A percentile compares a stretch with the other conserved stretches of the same genome.
Evolutionary conservation across 2,113 vertebrate genomes (phyloP).

Genomic region (Mionectes macconnelli): DNA sequence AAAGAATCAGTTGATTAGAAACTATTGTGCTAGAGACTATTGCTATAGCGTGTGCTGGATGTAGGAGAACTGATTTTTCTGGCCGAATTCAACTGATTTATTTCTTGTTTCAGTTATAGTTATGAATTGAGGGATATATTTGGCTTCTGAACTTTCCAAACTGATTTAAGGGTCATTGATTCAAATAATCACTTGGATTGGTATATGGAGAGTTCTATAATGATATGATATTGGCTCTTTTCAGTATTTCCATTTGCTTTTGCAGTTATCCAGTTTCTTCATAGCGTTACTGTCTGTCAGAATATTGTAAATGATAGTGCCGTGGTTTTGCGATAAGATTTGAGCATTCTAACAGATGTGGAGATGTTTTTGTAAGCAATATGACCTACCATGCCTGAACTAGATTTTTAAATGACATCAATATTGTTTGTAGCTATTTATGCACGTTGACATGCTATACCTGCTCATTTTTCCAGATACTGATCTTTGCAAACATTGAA

Average conservation of each 20-base stretch:
- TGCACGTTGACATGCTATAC: not conserved
- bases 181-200: not conserved
- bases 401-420: not conserved
- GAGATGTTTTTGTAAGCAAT: not conserved
- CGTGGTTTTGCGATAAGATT: not conserved
- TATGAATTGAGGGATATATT: not conserved
- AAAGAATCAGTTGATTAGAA: not conserved
- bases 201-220: not conserved
- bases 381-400: not conserved
- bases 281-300: not conserved
- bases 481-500: not conserved
- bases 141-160: not conserved
- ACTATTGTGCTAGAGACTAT: not conserved
- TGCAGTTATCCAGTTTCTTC: not conserved
- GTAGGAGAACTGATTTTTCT: not conserved
- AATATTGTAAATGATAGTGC: not conserved
- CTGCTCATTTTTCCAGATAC: conserved; percentile 23
- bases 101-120: not conserved
- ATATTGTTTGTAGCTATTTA: conserved; percentile 22
- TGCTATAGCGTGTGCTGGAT: not conserved
- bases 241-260: not conserved
- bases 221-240: not conserved
- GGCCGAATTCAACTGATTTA: not conserved
- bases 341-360: not conserved
- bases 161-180: not conserved